Conservation (phyloP, 2,888 invertebrate species). For the Drosophila dives region DNA sequence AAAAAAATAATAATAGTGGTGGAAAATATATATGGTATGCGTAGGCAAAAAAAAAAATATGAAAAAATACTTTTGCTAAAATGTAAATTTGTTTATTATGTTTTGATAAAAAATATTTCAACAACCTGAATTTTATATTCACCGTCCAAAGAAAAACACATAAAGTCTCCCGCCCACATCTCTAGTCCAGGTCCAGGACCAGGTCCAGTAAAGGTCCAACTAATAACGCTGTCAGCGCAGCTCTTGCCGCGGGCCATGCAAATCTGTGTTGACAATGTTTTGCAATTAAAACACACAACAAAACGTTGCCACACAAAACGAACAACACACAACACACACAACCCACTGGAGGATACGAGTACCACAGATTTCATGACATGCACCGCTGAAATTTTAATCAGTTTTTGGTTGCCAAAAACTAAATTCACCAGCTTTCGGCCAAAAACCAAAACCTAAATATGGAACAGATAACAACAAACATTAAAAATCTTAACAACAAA, state of each 20-base stretch:
- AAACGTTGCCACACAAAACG: conserved; percentile 36
- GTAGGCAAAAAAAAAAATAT: background rate
- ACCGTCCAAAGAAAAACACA: conserved; percentile 36
- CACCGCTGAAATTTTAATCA: conserved; percentile 64
- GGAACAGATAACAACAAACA: background rate
- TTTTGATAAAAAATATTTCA: conserved; percentile 66
- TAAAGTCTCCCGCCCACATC: conserved; percentile 1
- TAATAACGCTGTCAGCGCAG: conserved; percentile 75
- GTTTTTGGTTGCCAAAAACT: conserved; percentile 42
- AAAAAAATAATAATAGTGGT: conserved; percentile 17
- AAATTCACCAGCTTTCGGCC: background rate
- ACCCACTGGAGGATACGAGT: conserved; percentile 21
- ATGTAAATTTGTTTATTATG: conserved; percentile 80
- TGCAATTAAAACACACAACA: conserved; percentile 73
- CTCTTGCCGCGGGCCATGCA: conserved; percentile 58
- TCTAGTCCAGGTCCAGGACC: conserved; percentile 1
- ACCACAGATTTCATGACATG: conserved; percentile 52
- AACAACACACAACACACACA: conserved; percentile 12
- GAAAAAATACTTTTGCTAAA: conserved; percentile 28
- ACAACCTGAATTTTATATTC: conserved; percentile 69
- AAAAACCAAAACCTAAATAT: background rate
- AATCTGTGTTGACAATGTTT: conserved; percentile 78
- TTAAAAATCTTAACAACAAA: background rate
- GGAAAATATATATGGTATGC: conserved; percentile 8
- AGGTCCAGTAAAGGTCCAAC: conserved; percentile 42